phyloP scores from a whole-genome alignment of 2,113 vertebrate genomes.

The Dunckerocampus dactyliophorus region DNA sequence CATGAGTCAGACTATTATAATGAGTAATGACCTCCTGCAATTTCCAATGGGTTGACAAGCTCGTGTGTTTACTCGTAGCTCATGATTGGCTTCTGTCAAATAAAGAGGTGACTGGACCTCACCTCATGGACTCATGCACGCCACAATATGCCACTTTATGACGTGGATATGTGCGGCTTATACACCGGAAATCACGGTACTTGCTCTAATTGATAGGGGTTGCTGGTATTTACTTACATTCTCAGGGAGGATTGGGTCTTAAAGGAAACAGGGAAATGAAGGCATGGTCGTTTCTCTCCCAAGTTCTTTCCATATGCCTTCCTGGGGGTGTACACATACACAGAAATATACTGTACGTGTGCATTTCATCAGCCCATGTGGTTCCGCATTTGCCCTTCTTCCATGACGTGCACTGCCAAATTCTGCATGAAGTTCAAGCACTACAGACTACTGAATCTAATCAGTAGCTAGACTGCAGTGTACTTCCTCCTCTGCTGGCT shows the following conservation, averaged over 20 bases:
- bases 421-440: slow-evolving; percentile 35
- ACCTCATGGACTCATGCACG: no score
- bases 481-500: slow-evolving; percentile 28
- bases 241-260: slow-evolving; percentile 59
- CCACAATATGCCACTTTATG: no score
- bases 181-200: no score
- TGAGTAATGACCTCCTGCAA: no score
- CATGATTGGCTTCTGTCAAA: no score
- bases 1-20: no score
- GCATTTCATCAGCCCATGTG: slow-evolving; percentile 27
- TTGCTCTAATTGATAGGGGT: slow-evolving; percentile 61
- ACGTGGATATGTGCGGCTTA: no score
- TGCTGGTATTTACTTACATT: slow-evolving; percentile 64
- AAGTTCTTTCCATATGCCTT: slow-evolving; percentile 41
- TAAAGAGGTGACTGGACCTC: no score
- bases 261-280: slow-evolving; percentile 46
- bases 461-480: slow-evolving; percentile 39
- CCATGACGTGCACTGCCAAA: slow-evolving; percentile 50
- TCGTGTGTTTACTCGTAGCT: no score
- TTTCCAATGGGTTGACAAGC: no score
- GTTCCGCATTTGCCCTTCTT: slow-evolving; percentile 34
- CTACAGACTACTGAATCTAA: slow-evolving; percentile 52
- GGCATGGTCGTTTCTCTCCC: slow-evolving; percentile 35
- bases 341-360: neutral
- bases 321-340: slow-evolving; percentile 11